phyloP scores from a whole-genome alignment of 2,797 vertebrate species.

The Lepus townsendii region DNA sequence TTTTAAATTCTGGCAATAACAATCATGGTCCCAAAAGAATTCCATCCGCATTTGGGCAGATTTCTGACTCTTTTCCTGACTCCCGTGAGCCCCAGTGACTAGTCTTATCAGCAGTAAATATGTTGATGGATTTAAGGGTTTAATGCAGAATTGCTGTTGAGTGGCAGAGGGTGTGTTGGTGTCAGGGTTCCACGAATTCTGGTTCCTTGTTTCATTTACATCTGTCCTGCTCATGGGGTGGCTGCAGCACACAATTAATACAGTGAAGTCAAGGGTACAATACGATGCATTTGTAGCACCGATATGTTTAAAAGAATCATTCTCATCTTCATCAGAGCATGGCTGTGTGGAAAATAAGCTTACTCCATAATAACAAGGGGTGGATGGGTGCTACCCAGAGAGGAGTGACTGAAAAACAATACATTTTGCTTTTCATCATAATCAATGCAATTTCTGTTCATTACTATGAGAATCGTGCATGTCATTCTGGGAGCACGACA shows the following conservation, averaged over 20 bases:
- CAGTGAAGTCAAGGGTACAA: slow-evolving; percentile 70
- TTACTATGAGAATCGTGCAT: slow-evolving; percentile 6
- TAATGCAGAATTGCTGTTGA: slow-evolving; percentile 86
- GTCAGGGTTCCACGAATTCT: slow-evolving; percentile 42
- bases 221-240: slow-evolving; percentile 60
- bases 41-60: slow-evolving; percentile 69
- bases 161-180: slow-evolving; percentile 83
- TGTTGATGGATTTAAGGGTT: slow-evolving; percentile 80
- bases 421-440: slow-evolving; percentile 61
- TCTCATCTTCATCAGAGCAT: slow-evolving; percentile 55
- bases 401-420: slow-evolving; percentile 42
- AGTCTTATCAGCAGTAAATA: slow-evolving; percentile 80
- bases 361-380: slow-evolving; percentile 59
- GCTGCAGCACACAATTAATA: slow-evolving; percentile 58
- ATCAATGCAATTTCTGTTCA: slow-evolving; percentile 72
- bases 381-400: slow-evolving; percentile 61
- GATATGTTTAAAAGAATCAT: slow-evolving; percentile 74
- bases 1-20: slow-evolving; percentile 72
- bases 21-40: slow-evolving; percentile 73
- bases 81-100: slow-evolving; percentile 47
- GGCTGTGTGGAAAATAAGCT: slow-evolving; percentile 44
- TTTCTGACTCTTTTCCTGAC: slow-evolving; percentile 72
- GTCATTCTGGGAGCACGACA: not conserved
- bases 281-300: slow-evolving; percentile 41
- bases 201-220: slow-evolving; percentile 72